A percentile compares a stretch with the other conserved stretches of the same genome.
phyloP scores from a whole-genome alignment of 1,140 invertebrate genomes.

The Zaprionus capensis region DNA sequence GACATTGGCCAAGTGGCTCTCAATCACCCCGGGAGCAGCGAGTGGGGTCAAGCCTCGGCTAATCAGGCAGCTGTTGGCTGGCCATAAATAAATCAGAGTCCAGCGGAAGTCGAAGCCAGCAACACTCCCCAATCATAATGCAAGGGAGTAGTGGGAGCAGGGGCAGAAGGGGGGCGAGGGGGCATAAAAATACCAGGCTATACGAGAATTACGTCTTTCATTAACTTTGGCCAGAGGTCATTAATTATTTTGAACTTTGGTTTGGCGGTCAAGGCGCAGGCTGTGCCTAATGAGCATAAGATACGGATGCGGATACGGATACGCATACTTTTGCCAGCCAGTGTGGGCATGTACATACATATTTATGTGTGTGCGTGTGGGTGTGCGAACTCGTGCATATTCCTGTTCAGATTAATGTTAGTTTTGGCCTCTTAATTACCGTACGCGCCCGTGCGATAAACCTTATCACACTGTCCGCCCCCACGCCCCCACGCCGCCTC shows the following conservation, averaged over 20 bases:
- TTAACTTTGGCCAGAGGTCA: slow-evolving; percentile 78
- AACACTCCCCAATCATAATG: slow-evolving; percentile 56
- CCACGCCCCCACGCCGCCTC: not conserved
- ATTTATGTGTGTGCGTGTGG: slow-evolving; percentile 8
- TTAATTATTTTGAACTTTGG: slow-evolving; percentile 82
- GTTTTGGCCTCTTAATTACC: slow-evolving; percentile 74
- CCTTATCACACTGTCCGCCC: slow-evolving; percentile 60
- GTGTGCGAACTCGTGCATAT: slow-evolving; percentile 39
- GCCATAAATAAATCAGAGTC: slow-evolving; percentile 77
- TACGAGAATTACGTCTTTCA: slow-evolving; percentile 78
- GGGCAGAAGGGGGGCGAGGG: not conserved
- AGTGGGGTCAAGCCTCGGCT: slow-evolving; percentile 64
- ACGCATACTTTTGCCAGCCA: slow-evolving; percentile 14
- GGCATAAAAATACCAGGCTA: slow-evolving; percentile 14
- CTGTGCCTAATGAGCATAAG: slow-evolving; percentile 81
- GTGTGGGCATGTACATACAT: not conserved
- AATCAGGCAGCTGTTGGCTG: slow-evolving; percentile 65
- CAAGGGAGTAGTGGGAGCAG: not conserved
- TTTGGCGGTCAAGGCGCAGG: slow-evolving; percentile 74
- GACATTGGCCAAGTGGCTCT: slow-evolving; percentile 61
- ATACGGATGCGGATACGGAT: slow-evolving; percentile 51
- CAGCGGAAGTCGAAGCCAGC: not conserved
- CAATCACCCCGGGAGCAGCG: slow-evolving; percentile 54
- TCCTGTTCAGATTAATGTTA: slow-evolving; percentile 70
- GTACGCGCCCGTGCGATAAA: slow-evolving; percentile 79